These are phyloP conservation scores for Sycophila sp. DNA, from an alignment of 1,140 invertebrate genomes.

Conservation along the genomic window DNA sequence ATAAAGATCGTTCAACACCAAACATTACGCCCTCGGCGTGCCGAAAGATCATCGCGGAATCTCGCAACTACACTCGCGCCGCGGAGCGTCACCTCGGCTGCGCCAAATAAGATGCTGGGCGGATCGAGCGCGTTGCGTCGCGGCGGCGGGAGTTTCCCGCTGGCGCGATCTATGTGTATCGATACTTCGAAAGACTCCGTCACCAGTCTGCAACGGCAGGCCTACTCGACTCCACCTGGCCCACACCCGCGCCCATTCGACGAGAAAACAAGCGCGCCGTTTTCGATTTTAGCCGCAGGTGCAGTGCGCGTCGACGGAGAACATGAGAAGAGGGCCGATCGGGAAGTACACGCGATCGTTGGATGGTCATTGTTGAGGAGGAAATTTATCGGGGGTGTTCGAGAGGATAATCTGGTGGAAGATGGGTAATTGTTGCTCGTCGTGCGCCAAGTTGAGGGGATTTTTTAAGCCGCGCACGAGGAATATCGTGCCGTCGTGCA, in stretches of 20 bases:
- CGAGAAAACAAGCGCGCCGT: no score
- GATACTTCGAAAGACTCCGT: not conserved
- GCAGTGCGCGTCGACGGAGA: not conserved
- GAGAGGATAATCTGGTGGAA: no score
- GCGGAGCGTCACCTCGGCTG: not conserved
- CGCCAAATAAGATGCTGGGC: slow-evolving; percentile 32
- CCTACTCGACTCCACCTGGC: not conserved
- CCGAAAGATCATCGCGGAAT: no score
- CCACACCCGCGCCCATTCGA: not conserved
- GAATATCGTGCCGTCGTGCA: slow-evolving; percentile 40
- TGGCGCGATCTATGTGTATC: not conserved
- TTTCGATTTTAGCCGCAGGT: not conserved
- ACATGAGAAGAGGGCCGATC: not conserved
- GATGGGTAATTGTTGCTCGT: slow-evolving; percentile 51
- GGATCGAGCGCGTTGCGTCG: not conserved
- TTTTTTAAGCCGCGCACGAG: slow-evolving; percentile 34
- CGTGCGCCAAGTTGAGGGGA: slow-evolving; percentile 39
- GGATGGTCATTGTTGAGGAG: no score
- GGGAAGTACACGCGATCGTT: no score
- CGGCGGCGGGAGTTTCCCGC: not conserved
- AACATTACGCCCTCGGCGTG: no score
- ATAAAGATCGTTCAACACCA: no score
- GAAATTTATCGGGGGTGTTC: no score
- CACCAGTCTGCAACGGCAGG: slow-evolving; percentile 15
- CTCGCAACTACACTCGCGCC: no score